A percentile compares a stretch with the other conserved stretches of the same genome.
These are phyloP conservation scores for Simalia tracyae DNA, from an alignment of 2,797 vertebrate species.

Conservation along the genomic window DNA sequence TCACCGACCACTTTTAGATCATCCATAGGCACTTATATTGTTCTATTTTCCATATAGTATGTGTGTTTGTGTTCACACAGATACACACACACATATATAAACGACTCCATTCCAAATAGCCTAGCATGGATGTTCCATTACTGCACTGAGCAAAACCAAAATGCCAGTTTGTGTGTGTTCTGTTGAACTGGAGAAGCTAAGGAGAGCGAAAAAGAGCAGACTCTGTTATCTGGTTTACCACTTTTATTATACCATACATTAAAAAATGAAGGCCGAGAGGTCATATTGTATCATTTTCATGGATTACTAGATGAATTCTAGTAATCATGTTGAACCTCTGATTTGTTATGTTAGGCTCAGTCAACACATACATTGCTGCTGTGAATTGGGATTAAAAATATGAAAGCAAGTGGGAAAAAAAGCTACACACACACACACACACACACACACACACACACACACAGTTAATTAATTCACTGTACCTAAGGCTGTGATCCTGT, in stretches of 20 bases:
- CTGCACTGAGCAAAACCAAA: neutral
- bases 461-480: too few species aligned
- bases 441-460: too few species aligned
- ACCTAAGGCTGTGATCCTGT: neutral
- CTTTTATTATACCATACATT: neutral
- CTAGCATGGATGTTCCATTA: neutral
- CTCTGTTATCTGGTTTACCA: neutral
- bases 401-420: neutral
- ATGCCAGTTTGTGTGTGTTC: neutral
- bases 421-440: too few species aligned
- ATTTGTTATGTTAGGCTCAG: conserved; percentile 10
- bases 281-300: neutral
- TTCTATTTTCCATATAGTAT: neutral
- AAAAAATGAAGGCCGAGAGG: neutral
- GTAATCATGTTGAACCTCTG: neutral
- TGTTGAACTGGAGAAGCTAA: neutral
- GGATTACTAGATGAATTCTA: neutral
- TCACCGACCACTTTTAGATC: neutral
- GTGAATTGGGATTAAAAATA: neutral
- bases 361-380: neutral
- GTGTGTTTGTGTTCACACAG: neutral
- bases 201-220: neutral
- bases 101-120: neutral
- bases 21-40: neutral
- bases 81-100: neutral